Base-by-base conservation (phyloP, 2,797 vertebrate genomes). In the Pangasius mekongensis region DNA sequence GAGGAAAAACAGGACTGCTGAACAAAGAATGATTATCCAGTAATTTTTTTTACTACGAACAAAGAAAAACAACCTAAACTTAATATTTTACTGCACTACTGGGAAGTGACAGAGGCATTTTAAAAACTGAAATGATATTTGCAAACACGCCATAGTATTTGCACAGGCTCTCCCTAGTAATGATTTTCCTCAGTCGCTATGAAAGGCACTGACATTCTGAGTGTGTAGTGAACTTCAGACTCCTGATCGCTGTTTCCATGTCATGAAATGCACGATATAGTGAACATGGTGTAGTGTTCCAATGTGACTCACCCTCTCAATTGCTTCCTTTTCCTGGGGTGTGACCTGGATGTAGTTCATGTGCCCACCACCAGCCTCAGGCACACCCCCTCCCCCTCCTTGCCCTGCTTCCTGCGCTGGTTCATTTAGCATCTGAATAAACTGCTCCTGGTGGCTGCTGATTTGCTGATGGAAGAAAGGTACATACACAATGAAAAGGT, bases 301-400 rank as follows among this genome's bases (percentile, higher is more conserved):
- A 43, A 4, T 43, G 62, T 47, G 81, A 69, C 96, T 97, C 89
- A 99, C 98, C 97, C 98, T 97, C 94, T 99, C 98, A 92, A 99
- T 99, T 95, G 98, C 98, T 96, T 99, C 98, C 94, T 99, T 99
- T 94, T 99, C 98, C 95, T 98, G 98, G 90, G 98, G 98, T 18
- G 98, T 99, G 94, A 99, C 97, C 96, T 99, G 97, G 95, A 99
- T 98, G 92, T 98, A 99, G 95, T 97, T 98, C 97, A 97, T 97
- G 16, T 97, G 96, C 93, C 96, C 95, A 86, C 95, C 97, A 93
- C 96, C 97, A 91, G 95, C 91, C 88, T 97, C 96, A 7, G 94
- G 95, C 88, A 94, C 92, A 49, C 93, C 95, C 87, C 94, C 93
- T 22, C 95, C 95, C 0, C 92, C 89, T 77, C 96, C 94, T 47